Evolutionary conservation across 2,113 vertebrate genomes (phyloP), one percentile per base, ranked within the genome.

Genomic region (Tragelaphus scriptus): DNA sequence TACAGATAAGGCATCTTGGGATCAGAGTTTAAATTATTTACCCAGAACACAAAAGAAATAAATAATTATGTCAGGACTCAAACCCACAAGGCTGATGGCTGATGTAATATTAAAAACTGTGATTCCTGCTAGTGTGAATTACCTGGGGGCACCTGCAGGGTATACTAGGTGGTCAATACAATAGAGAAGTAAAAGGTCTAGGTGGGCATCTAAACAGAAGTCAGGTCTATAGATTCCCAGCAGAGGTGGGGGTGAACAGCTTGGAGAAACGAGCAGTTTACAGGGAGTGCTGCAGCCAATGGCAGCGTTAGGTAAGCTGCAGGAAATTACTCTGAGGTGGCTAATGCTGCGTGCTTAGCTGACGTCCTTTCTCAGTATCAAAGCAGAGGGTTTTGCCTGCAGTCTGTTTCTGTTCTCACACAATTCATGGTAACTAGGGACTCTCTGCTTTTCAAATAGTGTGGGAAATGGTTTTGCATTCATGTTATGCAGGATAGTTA

Each of bases 221-320:
- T 14, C 65, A 5, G 3, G 13, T 40, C 79, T 81, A 6, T 1
- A n/a, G 15, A 16, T 8, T 30, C 10, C 61, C 44, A 25, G 47
- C 26, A 4, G 26, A 89, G 23, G 17, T 6, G 16, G n/a, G n/a
- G 1, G 0, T 5, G 14, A 59, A 26, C 28, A 40, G 51, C 63
- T 14, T 19, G 19, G 71, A 93, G 47, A 65, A 51, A 23, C 4
- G 8, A 36, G 26, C 4, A 40, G 36, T 26, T 44, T 44, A 26
- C 0, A 30, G 26, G 61, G 15, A 3, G 3, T 1, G 2, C 40
- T 11, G 21, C 16, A 30, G 68, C 30, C 28, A 13, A 0, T 1
- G 6, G 51, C 49, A 51, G 10, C 5, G 3, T n/a, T 58, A 3
- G 9, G 9, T 15, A 12, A 36, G 14, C 6, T 14, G 32, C 14